Evolutionary conservation across 2,888 invertebrate species (phyloP).

Genomic region (Empis stercorea): DNA sequence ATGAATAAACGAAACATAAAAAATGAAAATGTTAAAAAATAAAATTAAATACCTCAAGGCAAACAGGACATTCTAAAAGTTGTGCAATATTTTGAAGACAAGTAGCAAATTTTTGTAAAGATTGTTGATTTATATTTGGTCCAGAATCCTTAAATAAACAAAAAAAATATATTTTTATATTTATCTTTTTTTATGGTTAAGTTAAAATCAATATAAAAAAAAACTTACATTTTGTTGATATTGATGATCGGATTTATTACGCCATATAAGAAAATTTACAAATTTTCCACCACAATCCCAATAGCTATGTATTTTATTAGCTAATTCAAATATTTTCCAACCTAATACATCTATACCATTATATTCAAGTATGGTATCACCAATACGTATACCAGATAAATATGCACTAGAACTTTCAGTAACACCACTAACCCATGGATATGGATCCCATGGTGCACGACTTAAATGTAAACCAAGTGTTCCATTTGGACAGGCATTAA

Average conservation of each 20-base stretch:
- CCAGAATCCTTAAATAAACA: slow-evolving; percentile 14
- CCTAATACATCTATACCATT: slow-evolving; percentile 32
- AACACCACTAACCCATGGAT: slow-evolving; percentile 63
- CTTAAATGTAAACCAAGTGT: slow-evolving; percentile 60
- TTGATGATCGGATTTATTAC: slow-evolving; percentile 20
- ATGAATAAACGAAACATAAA: no score
- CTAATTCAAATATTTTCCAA: slow-evolving; percentile 30
- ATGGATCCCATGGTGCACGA: slow-evolving; percentile 66
- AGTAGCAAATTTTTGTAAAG: slow-evolving; percentile 37
- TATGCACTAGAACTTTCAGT: slow-evolving; percentile 48
- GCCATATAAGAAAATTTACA: slow-evolving; percentile 31
- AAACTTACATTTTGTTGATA: background rate
- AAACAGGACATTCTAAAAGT: slow-evolving; percentile 40
- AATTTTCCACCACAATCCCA: slow-evolving; percentile 28
- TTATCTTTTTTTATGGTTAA: background rate
- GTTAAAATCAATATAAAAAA: background rate
- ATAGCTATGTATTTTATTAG: slow-evolving; percentile 25
- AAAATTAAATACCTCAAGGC: slow-evolving; percentile 36
- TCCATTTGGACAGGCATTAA: slow-evolving; percentile 37
- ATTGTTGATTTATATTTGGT: slow-evolving; percentile 28
- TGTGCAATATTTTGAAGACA: slow-evolving; percentile 38
- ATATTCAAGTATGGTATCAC: slow-evolving; percentile 55
- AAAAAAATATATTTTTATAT: background rate
- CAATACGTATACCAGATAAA: slow-evolving; percentile 48
- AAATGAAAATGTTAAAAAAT: no score